Base-by-base conservation (phyloP, 2,888 invertebrate species). In the Odontocerum albicorne region DNA sequence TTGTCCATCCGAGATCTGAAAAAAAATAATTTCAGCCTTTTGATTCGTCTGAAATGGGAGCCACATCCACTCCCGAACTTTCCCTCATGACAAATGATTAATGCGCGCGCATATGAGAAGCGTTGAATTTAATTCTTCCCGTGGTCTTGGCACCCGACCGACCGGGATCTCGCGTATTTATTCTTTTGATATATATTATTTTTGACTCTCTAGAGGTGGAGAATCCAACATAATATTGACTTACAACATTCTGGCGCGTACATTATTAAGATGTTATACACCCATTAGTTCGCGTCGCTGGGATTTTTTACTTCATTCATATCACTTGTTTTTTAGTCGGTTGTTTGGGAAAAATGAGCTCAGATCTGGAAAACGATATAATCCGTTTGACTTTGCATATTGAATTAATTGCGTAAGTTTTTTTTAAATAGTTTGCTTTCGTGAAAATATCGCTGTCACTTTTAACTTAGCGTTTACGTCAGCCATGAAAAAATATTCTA, bases 201-300 rank as follows among this genome's bases (percentile, higher is more conserved):
- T n/a, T 16, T 39, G 16, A n/a, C 21, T n/a, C 17, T 19, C 12
- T 39, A 10, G 39, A n/a, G 39, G 39, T 12, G 39, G 20, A 21
- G 39, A 39, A 39, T 20, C 39, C 13, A 12, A 16, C 17, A n/a
- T n/a, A 4, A 22, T 43, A 43, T 43, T 44, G 12, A n/a, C 32
- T 44, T 31, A 44, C 44, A n/a, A 20, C 32, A 17, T 31, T 44
- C 32, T 44, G 44, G 31, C 44, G 16, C 16, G 31, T 17, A 13
- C 19, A 35, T 16, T 32, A 20, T 16, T 19, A 13, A 32, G 10
- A 19, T 17, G 39, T 22, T 21, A 46, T 13, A 35, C 46, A 19
- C n/a, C n/a, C 46, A 46, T 46, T 46, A 46, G 35, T 46, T 20
- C 19, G 35, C 20, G 46, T 46, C 46, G 27, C n/a, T n/a, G n/a